Evolutionary conservation across 2,797 vertebrate genomes (phyloP).

Genomic region (Lacerta viridis): DNA sequence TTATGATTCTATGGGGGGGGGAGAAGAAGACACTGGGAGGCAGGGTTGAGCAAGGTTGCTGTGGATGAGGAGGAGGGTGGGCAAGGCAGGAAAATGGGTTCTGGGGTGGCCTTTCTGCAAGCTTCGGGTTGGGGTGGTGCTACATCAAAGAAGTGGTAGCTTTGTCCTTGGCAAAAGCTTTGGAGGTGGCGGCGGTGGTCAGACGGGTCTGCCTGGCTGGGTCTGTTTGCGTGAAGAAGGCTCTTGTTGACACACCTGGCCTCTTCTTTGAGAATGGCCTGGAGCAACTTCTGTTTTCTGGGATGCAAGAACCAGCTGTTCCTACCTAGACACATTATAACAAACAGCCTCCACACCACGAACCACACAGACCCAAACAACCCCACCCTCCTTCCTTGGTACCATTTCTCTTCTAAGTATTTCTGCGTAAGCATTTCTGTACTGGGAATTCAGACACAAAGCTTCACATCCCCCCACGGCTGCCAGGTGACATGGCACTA

Average conservation of each 20-base stretch:
- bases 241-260: neutral
- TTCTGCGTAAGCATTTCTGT: neutral
- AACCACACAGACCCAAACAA: neutral
- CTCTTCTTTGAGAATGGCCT: neutral
- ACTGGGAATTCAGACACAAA: no score
- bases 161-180: neutral
- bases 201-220: neutral
- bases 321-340: neutral
- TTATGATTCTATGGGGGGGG: no score
- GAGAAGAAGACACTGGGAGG: neutral
- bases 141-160: no score
- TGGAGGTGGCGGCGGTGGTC: neutral
- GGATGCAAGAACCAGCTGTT: neutral
- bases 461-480: no score
- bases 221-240: neutral
- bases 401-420: neutral
- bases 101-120: no score
- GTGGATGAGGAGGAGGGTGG: neutral
- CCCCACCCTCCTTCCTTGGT: neutral
- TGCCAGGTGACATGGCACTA: neutral
- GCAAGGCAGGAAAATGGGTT: neutral
- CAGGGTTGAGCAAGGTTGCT: neutral
- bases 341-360: neutral
- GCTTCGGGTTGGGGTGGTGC: neutral
- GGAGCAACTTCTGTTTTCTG: neutral